phyloP scores from a whole-genome alignment of 1,140 invertebrate genomes.

The Atta texana region DNA sequence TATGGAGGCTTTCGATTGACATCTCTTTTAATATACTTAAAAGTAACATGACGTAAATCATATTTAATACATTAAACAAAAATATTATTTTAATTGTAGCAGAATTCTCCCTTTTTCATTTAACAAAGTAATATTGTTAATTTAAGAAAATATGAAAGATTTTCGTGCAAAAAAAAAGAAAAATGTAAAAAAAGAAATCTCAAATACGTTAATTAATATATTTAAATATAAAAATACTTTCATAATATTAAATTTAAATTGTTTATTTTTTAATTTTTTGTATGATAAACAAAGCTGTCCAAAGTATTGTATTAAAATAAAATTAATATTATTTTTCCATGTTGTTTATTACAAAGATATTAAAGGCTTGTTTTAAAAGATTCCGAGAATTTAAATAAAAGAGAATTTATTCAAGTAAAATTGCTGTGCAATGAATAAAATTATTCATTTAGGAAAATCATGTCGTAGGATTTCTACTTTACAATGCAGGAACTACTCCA shows the following conservation, averaged over 20 bases:
- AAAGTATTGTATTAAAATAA: neutral
- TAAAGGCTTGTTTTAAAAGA: neutral
- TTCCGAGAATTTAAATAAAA: neutral
- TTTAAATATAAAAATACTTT: neutral
- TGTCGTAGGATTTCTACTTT: neutral
- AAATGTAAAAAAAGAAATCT: neutral
- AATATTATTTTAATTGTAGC: conserved; percentile 20
- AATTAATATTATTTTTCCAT: neutral
- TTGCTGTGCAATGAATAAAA: neutral
- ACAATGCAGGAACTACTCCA: neutral
- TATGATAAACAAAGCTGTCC: neutral
- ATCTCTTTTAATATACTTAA: neutral
- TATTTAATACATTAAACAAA: conserved; percentile 42
- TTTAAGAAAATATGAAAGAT: neutral
- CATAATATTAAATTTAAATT: neutral
- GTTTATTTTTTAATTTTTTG: neutral
- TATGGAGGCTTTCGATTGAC: conserved; percentile 88
- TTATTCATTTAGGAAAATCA: conserved; percentile 16
- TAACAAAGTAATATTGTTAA: neutral
- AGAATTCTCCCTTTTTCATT: neutral
- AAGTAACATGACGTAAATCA: neutral
- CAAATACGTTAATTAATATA: neutral
- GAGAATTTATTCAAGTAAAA: neutral
- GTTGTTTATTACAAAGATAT: neutral
- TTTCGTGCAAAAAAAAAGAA: neutral